Evolutionary conservation across 2,797 vertebrate species (phyloP), one percentile per base, ranked within the genome.

Genomic region (Siniperca obscura): DNA sequence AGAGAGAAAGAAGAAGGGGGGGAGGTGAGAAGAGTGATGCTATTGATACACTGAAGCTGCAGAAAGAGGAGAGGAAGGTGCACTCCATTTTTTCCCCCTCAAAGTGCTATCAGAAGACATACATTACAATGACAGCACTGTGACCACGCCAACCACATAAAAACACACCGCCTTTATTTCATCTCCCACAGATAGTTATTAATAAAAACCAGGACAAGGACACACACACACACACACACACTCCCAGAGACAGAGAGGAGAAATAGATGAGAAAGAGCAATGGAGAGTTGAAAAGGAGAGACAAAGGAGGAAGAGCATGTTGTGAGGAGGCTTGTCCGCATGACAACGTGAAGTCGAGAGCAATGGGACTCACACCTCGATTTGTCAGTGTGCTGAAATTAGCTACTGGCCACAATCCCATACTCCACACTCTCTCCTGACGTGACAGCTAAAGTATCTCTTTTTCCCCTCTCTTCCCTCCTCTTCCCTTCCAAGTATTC

Each of bases 301-400:
- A 76, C 38, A 44, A 71, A 76, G 78, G 84, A 84, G 70, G 74
- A 66, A 64, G 82, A 86, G 80, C 59, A 7, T 60, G 80, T 76
- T 8, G 79, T 13, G 86, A 90, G 70, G 81, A 82, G 57, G 57
- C 81, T 83, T 65, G 86, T 73, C 86, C 55, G 21, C 85, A 52
- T 82, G 86, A 79, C 87, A 69, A 83, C 78, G 10, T 83, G 83
- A 83, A 86, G 88, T 84, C 46, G 13, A 85, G 83, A 91, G 89
- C 83, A 64, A 86, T 82, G 84, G 86, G 66, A 83, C 87, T 66
- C 81, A 70, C 87, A 64, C 86, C 87, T 87, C 81, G 70, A 86
- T 93, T 90, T 86, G 88, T 91, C 89, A 90, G 78, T 46, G 80
- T 83, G 88, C 87, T 92, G 84, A 90, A 91, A 91, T 83, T 84